Conservation (phyloP, 2,113 vertebrate species). For the Otis tarda region DNA sequence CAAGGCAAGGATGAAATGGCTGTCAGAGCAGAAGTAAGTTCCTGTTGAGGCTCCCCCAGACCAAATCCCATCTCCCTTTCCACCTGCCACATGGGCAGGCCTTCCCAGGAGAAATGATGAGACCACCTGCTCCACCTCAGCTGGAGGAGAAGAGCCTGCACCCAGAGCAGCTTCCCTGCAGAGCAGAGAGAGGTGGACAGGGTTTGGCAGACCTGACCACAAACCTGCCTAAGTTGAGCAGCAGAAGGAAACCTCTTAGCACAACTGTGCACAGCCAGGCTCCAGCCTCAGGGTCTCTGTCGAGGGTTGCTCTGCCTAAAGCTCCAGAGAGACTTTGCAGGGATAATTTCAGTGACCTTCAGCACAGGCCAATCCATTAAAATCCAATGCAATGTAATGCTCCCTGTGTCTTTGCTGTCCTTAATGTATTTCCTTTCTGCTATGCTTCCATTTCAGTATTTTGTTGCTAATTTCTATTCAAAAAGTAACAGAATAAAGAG, state of each 20-base stretch:
- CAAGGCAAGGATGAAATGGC: background rate
- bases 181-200: background rate
- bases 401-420: background rate
- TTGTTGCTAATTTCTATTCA: background rate
- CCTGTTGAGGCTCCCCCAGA: background rate
- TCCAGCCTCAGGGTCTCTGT: background rate
- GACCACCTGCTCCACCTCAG: background rate
- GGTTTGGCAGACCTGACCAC: background rate
- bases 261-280: background rate
- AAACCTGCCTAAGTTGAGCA: background rate
- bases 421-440: background rate
- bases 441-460: background rate
- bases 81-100: background rate
- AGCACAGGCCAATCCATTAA: background rate
- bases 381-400: background rate
- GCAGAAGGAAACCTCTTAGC: background rate
- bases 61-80: background rate
- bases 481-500: background rate
- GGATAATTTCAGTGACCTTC: background rate
- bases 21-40: background rate
- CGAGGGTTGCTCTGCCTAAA: background rate
- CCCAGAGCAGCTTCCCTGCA: background rate
- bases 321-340: background rate
- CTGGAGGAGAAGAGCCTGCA: background rate
- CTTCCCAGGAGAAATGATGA: background rate